phyloP scores from a whole-genome alignment of 2,113 vertebrate species.

The Sapayoa aenigma region DNA sequence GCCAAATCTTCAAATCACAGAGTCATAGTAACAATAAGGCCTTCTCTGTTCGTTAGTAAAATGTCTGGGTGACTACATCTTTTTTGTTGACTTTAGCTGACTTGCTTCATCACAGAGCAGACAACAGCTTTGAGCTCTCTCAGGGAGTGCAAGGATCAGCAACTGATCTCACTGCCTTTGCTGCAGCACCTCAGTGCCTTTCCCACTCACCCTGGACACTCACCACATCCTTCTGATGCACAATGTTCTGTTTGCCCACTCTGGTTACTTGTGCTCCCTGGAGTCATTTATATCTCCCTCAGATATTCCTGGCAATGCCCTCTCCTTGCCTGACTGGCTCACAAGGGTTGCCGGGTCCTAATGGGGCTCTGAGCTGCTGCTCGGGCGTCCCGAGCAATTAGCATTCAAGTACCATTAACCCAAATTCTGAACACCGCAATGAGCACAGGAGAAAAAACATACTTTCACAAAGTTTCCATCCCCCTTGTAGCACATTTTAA shows the following conservation, averaged over 20 bases:
- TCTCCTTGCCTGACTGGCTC: neutral
- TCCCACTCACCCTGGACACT: neutral
- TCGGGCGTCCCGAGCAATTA: neutral
- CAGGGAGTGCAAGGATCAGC: neutral
- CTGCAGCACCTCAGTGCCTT: neutral
- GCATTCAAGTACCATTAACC: neutral
- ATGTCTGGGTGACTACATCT: neutral
- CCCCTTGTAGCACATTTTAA: neutral
- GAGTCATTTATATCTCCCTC: neutral
- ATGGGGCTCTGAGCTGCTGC: neutral
- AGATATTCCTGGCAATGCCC: neutral
- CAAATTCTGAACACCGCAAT: neutral
- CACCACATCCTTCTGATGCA: neutral
- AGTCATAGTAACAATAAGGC: too few species aligned
- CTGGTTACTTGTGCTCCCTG: neutral
- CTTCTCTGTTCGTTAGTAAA: too few species aligned
- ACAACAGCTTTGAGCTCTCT: neutral
- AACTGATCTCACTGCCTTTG: neutral
- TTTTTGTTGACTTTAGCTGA: rapidly evolving
- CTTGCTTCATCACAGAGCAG: neutral
- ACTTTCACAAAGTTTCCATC: neutral
- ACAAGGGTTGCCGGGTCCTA: neutral
- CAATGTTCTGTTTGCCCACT: neutral
- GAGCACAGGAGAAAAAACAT: neutral
- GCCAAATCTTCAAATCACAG: too few species aligned